Evolutionary conservation across 2,113 vertebrate genomes (phyloP).

Genomic region (Catharus bicknelli): DNA sequence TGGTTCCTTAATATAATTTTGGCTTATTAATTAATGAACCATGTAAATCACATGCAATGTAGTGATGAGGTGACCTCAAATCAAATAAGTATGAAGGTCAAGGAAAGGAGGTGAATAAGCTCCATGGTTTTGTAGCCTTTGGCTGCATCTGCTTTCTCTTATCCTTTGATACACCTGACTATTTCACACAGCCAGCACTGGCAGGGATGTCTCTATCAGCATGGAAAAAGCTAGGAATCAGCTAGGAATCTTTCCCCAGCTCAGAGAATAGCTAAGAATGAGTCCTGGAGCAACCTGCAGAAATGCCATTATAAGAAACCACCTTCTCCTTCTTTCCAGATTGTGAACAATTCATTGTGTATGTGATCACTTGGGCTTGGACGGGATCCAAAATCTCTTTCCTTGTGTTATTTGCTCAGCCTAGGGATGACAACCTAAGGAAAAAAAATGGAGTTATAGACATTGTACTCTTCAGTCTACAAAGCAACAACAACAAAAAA

Average conservation of each 20-base stretch:
- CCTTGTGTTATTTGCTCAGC: background rate
- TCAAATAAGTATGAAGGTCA: background rate
- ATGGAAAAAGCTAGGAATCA: background rate
- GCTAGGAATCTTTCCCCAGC: background rate
- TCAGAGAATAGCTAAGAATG: background rate
- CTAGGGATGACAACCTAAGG: background rate
- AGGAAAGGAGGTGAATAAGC: background rate
- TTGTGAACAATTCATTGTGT: background rate
- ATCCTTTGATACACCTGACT: background rate
- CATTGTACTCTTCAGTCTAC: background rate
- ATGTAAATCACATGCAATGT: constrained; percentile 7
- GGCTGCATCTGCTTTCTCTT: background rate
- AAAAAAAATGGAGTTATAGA: background rate
- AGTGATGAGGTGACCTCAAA: background rate
- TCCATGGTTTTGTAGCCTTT: background rate
- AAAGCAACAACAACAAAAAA: background rate
- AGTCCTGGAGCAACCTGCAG: background rate
- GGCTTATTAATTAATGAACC: constrained; percentile 49
- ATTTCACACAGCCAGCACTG: background rate
- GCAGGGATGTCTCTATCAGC: background rate
- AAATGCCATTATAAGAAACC: background rate
- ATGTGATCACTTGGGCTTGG: background rate
- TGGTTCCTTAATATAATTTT: constrained; percentile 16
- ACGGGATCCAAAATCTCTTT: background rate
- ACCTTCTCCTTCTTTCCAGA: background rate